phyloP scores from a whole-genome alignment of 2,888 invertebrate genomes.

The Andrena dorsata region DNA sequence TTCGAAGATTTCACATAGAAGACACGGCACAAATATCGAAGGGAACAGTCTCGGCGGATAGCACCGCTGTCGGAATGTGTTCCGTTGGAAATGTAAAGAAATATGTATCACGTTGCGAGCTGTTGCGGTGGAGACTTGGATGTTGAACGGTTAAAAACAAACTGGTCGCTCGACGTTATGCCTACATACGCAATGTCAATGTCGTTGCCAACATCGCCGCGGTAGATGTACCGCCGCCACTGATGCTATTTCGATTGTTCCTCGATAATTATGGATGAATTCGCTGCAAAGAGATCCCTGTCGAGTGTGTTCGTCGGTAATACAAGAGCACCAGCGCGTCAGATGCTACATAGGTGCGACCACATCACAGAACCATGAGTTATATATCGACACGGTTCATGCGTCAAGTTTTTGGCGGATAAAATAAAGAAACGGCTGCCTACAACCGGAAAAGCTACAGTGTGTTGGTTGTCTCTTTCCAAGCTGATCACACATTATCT shows the following conservation, averaged over 20 bases:
- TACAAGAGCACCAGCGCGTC: too few species aligned
- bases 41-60: background rate
- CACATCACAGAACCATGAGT: too few species aligned
- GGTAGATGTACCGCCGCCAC: background rate
- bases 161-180: slow-evolving; percentile 15
- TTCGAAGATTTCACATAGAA: slow-evolving; percentile 1
- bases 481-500: too few species aligned
- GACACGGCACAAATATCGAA: background rate
- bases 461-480: background rate
- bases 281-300: background rate
- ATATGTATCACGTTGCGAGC: background rate
- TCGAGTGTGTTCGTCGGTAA: background rate
- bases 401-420: background rate
- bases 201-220: slow-evolving; percentile 41
- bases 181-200: slow-evolving; percentile 14
- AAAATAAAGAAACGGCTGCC: background rate
- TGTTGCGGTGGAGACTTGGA: background rate
- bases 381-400: background rate
- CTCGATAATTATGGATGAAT: slow-evolving; percentile 41
- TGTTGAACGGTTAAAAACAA: slow-evolving; percentile 25
- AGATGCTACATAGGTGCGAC: too few species aligned
- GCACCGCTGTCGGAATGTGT: background rate
- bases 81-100: background rate
- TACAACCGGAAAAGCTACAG: too few species aligned
- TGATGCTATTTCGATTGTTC: slow-evolving; percentile 57